Evolutionary conservation across 1,140 invertebrate genomes (phyloP), one percentile per base, ranked within the genome.

Genomic region (Globodera ellingtonae): DNA sequence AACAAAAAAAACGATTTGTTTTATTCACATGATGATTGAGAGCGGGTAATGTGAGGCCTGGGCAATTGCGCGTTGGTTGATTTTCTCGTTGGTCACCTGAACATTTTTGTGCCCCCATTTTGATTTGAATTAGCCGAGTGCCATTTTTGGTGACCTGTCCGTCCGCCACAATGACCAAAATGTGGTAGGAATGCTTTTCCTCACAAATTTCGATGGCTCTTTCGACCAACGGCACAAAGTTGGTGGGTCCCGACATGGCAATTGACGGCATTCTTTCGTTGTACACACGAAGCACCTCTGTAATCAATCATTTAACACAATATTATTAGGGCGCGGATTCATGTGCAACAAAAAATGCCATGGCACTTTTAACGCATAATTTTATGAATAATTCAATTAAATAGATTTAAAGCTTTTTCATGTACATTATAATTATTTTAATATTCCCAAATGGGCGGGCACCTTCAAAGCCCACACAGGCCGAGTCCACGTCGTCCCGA

Each of bases 1-100:
- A n/a, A n/a, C n/a, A n/a, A 21, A 13, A 13, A 78, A 78, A 78
- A 48, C 10, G 15, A 72, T 35, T 78, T 15, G n/a, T 7, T 46
- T 59, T 52, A 50, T 73, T 86, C 52, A 89, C 87, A 92, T 90
- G 48, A 92, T 90, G 62, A 92, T 92, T 81, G 91, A 91, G 9
- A 92, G 86, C 15, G 92, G 91, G 79, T 91, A 90, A n/a, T 89
- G 84, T 3, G 91, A 92, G 18, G 92, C 92, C n/a, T 90, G 88
- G 6, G 92, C 91, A 46, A 92, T 92, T 3, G 92, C 91, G 18
- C 91, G 86, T 21, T 90, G 89, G 65, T 90, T 92, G 65, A 86
- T 85, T 65, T 86, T 82, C 79, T 92, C 90, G 67, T 91, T 90
- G 6, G 89, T 90, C 6, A 92, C 90, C 79, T 91, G 91, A 69